Evolutionary conservation across 2,797 vertebrate species (phyloP).

Genomic region (Prunella strophiata): DNA sequence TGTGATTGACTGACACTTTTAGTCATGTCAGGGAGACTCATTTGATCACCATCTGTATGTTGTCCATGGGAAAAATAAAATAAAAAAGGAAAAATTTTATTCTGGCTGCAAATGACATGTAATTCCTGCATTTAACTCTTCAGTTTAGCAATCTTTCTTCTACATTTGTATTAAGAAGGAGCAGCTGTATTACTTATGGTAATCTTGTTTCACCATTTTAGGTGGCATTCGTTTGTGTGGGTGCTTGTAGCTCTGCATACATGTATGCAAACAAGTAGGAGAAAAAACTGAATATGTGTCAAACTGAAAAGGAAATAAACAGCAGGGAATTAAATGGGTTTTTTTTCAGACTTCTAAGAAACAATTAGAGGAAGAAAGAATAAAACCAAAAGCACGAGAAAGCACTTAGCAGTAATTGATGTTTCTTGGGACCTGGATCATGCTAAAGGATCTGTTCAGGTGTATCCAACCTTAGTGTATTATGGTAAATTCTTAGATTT

Average conservation of each 20-base stretch:
- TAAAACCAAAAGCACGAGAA: background rate
- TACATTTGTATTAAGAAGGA: conserved; percentile 6
- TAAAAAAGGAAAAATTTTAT: background rate
- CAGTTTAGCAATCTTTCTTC: background rate
- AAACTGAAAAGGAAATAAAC: background rate
- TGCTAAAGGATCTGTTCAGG: background rate
- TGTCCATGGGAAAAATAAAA: background rate
- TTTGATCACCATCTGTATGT: background rate
- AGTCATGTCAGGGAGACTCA: background rate
- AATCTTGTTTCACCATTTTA: conserved; percentile 34
- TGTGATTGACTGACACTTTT: background rate
- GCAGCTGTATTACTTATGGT: background rate
- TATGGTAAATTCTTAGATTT: background rate
- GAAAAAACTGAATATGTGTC: background rate
- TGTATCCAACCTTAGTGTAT: background rate
- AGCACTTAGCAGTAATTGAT: background rate
- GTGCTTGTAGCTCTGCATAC: background rate
- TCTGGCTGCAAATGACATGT: background rate
- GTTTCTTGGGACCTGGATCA: background rate
- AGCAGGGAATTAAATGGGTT: background rate
- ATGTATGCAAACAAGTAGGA: conserved; percentile 16
- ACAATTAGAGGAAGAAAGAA: background rate
- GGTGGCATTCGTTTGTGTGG: background rate
- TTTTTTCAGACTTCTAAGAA: conserved; percentile 27
- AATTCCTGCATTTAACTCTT: background rate